Base-by-base conservation (phyloP, 2,797 vertebrate genomes). In the Euphonia xanthogaster region DNA sequence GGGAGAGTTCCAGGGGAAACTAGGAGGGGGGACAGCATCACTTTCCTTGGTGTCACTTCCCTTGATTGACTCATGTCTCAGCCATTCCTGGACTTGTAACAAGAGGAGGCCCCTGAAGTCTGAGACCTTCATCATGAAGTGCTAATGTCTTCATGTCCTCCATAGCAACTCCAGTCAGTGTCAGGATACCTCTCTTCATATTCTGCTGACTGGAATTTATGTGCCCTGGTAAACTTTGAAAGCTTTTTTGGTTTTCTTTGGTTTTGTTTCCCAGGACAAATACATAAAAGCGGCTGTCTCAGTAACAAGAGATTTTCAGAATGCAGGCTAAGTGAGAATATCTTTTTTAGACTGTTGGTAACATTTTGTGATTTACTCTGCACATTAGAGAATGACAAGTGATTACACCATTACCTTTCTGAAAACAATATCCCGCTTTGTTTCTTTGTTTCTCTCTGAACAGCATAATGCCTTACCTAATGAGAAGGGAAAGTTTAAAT, bases 11-110 rank as follows among this genome's bases (percentile, higher is more conserved):
- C 33, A 50, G 28, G 14, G 22, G 22, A 2, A 47, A 12, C 9
- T 19, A 20, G 17, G 9, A 60, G 18, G 0, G 7, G 10, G 18
- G 5, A 39, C 4, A 21, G 7, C 13, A 20, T 67, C 19, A 7
- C 19, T 28, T 67, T 10, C 37, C 53, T 51, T 39, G n/a, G 24
- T 40, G 16, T 11, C 31, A 37, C n/a, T 44, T 63, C 25, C 12
- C 33, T 40, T 54, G 57, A 27, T 2, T 28, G 25, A 54, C 54
- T 27, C 27, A 40, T 61, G 13, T 40, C 54, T 61, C 31, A 74
- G 1, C 15, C 31, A 42, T 40, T 24, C 31, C 62, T n/a, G 42
- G 28, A 68, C 24, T 1, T 35, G 19, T 5, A 27, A 35, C 0
- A 0, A 42, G 7, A 61, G 23, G 27, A 67, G 27, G 6, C 4